phyloP scores from a whole-genome alignment of 2,888 invertebrate genomes.

The Dryocosmus kuriphilus region DNA sequence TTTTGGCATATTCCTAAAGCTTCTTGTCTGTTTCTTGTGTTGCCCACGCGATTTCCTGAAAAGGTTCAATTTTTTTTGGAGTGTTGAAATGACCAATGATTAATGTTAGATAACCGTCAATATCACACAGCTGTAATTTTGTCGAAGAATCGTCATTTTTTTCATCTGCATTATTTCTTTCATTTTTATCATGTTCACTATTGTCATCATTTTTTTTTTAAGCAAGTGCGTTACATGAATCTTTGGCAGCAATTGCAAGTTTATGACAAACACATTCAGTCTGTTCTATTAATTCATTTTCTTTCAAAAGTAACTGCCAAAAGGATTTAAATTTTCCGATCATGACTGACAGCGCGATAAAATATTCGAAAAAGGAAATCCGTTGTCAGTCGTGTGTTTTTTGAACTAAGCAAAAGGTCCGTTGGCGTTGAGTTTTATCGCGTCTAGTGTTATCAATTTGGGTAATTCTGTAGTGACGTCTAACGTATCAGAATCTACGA shows the following conservation, averaged over 20 bases:
- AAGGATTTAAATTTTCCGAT: conserved; percentile 51
- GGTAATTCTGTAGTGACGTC: background rate
- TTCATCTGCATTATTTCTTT: too few species aligned
- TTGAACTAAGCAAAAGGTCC: background rate
- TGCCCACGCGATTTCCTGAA: conserved; percentile 25
- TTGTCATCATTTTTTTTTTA: background rate
- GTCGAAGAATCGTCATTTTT: too few species aligned
- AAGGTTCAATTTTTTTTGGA: conserved; percentile 40
- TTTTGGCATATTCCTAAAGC: conserved; percentile 12
- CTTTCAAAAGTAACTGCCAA: too few species aligned
- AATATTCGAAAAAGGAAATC: conserved; percentile 49
- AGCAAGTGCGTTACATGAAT: too few species aligned
- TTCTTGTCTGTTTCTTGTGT: too few species aligned
- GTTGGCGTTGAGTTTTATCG: conserved; percentile 18
- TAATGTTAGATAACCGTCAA: background rate
- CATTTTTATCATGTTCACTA: conserved; percentile 11
- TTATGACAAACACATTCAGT: conserved; percentile 9
- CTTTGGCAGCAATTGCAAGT: too few species aligned
- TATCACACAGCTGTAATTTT: background rate
- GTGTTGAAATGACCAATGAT: background rate
- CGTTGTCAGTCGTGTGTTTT: too few species aligned
- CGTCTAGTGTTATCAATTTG: conserved; percentile 39
- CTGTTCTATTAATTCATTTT: background rate
- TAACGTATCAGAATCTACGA: conserved; percentile 34
- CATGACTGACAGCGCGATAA: conserved; percentile 55